Conservation (phyloP, 2,113 vertebrate species). For the Rhea pennata region DNA sequence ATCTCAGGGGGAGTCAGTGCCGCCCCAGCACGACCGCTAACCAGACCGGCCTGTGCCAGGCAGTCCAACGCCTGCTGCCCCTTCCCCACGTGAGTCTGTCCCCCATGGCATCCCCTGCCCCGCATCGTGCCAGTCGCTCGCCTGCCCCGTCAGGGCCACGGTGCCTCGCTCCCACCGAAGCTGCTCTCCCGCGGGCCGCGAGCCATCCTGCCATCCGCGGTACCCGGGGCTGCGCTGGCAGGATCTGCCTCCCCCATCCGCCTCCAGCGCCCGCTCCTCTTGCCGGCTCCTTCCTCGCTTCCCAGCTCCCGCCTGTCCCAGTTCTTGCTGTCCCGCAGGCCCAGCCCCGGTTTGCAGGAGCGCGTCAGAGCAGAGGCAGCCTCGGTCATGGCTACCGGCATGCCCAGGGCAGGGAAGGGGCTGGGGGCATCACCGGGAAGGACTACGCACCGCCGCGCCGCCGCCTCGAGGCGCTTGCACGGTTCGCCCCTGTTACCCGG, state of each 20-base stretch:
- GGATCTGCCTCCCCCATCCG: neutral
- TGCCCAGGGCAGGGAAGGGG: no score
- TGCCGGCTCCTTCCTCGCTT: no score
- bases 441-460: accelerated
- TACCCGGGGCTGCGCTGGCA: no score
- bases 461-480: accelerated
- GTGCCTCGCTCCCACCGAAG: no score
- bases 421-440: neutral
- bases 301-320: no score
- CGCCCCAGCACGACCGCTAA: accelerated
- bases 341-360: no score
- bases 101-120: neutral
- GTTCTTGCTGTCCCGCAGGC: no score
- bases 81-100: neutral
- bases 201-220: no score
- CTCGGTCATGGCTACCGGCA: neutral
- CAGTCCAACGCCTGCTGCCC: accelerated
- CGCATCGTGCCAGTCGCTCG: no score
- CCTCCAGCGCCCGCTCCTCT: neutral
- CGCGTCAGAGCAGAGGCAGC: neutral
- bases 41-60: accelerated
- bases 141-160: no score
- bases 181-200: no score
- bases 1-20: neutral
- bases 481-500: neutral